Evolutionary conservation across 2,113 vertebrate genomes (phyloP).

Genomic region (Pseudorasbora parva): DNA sequence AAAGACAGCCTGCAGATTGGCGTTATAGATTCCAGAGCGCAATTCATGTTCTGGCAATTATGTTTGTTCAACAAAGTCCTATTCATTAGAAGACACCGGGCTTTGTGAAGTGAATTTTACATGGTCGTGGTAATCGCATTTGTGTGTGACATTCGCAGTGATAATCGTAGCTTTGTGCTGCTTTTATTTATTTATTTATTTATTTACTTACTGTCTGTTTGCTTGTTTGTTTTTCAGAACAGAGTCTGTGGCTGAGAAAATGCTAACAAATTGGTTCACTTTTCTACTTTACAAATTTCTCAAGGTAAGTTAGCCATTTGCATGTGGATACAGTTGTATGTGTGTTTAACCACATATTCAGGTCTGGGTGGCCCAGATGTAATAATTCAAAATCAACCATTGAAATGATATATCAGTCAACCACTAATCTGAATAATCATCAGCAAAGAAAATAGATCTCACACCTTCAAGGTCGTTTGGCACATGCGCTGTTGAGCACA

Average conservation of each 20-base stretch:
- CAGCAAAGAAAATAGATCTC: slow-evolving; percentile 11
- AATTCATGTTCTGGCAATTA: slow-evolving; percentile 60
- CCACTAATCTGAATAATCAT: neutral
- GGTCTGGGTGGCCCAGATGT: neutral
- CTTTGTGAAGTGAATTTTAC: slow-evolving; percentile 62
- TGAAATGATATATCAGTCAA: neutral
- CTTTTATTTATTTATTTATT: slow-evolving; percentile 34
- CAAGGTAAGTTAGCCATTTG: slow-evolving; percentile 75
- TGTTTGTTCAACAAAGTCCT: slow-evolving; percentile 65
- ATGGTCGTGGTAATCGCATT: slow-evolving; percentile 41
- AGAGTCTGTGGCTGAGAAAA: slow-evolving; percentile 89
- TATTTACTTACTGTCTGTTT: neutral
- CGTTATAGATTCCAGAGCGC: slow-evolving; percentile 56
- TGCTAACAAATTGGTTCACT: slow-evolving; percentile 91
- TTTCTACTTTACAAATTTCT: slow-evolving; percentile 91
- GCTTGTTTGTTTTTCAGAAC: slow-evolving; percentile 75
- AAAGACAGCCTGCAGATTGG: slow-evolving; percentile 63
- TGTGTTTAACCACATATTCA: neutral
- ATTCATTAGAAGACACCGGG: slow-evolving; percentile 63
- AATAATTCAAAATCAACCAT: slow-evolving; percentile 9
- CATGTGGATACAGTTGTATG: neutral
- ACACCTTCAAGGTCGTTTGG: slow-evolving; percentile 45
- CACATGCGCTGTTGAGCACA: slow-evolving; percentile 14
- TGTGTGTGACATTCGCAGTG: slow-evolving; percentile 31
- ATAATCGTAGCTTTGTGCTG: slow-evolving; percentile 33